Percentiles rank a stretch among this genome's conserved stretches.
phyloP scores from a whole-genome alignment of 2,797 vertebrate genomes.

The Phrynocephalus vlangalii region DNA sequence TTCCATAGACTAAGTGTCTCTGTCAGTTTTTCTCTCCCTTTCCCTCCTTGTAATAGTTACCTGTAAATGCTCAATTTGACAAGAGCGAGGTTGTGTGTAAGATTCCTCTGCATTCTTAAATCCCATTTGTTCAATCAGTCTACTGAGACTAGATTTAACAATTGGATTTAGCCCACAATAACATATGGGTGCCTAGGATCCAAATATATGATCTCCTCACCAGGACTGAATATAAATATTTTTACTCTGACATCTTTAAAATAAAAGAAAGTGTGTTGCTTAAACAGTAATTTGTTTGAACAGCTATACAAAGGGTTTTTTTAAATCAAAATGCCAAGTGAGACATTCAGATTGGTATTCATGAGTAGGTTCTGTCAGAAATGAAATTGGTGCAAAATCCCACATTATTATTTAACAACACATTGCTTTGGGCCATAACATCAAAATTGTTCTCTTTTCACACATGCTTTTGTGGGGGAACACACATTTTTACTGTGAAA shows the following conservation, averaged over 20 bases:
- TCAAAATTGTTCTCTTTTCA: not conserved
- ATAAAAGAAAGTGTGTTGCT: not conserved
- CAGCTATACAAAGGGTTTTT: not conserved
- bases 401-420: not conserved
- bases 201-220: not conserved
- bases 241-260: not conserved
- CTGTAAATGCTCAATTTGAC: too few relatives aligned
- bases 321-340: not conserved
- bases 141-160: too few relatives aligned
- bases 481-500: too few relatives aligned
- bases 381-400: not conserved
- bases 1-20: too few relatives aligned
- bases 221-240: not conserved
- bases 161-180: too few relatives aligned
- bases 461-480: not conserved
- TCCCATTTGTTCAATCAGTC: too few relatives aligned
- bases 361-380: not conserved
- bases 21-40: too few relatives aligned
- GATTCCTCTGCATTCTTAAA: too few relatives aligned
- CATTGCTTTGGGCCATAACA: not conserved
- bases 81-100: too few relatives aligned
- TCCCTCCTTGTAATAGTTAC: too few relatives aligned
- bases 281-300: not conserved
- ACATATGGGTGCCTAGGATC: not conserved
- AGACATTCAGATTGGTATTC: not conserved